A percentile compares a stretch with the other conserved stretches of the same genome.
Evolutionary conservation across 2,113 vertebrate species (phyloP).

Genomic region (Cygnus buccinator): DNA sequence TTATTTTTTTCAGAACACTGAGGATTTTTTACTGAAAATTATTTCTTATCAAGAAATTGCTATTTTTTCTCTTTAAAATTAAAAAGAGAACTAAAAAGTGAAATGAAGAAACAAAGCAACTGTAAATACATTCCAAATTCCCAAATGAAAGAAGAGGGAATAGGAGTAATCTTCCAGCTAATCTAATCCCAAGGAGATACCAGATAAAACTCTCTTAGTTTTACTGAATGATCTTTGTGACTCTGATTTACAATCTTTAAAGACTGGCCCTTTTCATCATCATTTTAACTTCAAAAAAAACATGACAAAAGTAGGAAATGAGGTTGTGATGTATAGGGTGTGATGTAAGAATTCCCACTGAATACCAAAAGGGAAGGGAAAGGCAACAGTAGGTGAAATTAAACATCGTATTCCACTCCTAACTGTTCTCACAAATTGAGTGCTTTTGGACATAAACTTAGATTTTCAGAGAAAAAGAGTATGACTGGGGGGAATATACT

Average conservation of each 20-base stretch:
- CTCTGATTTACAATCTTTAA: neutral
- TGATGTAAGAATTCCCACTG: neutral
- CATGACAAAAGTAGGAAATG: neutral
- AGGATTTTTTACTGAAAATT: neutral
- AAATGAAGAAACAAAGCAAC: neutral
- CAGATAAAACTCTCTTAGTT: neutral
- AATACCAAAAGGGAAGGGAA: neutral
- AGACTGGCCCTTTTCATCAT: neutral
- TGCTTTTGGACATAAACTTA: neutral
- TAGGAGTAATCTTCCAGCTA: neutral
- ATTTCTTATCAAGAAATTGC: neutral
- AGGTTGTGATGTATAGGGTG: neutral
- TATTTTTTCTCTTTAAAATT: neutral
- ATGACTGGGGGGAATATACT: rapidly evolving
- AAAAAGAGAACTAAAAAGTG: neutral
- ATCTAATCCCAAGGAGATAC: neutral
- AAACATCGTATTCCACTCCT: neutral
- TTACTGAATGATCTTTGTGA: neutral
- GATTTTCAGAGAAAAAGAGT: neutral
- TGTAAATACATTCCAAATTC: neutral
- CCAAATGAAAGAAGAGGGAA: neutral
- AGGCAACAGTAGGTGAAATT: neutral
- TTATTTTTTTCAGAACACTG: neutral
- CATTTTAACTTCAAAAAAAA: neutral
- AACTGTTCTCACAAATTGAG: neutral